phyloP scores from a whole-genome alignment of 2,797 vertebrate genomes.

The Tauraco hartlaubi region DNA sequence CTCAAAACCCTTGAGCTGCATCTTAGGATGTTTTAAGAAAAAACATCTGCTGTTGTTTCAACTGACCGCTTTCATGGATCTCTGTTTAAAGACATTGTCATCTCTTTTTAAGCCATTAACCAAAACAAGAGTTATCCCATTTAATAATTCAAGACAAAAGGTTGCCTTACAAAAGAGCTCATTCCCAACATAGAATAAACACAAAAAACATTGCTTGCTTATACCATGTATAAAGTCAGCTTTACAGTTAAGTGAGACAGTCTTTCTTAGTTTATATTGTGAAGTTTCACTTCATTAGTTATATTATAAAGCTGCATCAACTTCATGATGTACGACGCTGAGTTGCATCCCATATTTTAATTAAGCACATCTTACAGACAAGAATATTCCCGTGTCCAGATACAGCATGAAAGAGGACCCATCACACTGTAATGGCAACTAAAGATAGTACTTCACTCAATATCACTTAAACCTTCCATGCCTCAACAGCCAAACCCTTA shows the following conservation, averaged over 20 bases:
- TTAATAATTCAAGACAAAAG: background rate
- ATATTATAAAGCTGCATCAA: background rate
- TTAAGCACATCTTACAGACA: background rate
- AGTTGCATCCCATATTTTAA: background rate
- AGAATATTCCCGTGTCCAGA: background rate
- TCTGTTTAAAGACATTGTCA: background rate
- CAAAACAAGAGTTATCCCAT: background rate
- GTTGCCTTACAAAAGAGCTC: background rate
- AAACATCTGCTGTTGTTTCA: background rate
- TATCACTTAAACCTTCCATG: conserved; percentile 22
- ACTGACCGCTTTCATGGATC: background rate
- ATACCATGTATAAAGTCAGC: background rate
- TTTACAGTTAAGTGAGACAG: background rate
- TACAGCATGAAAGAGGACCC: background rate
- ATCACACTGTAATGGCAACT: conserved; percentile 19
- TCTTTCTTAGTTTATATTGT: background rate
- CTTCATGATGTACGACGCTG: background rate
- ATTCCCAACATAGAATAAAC: background rate
- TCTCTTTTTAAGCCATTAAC: background rate
- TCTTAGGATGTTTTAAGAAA: background rate
- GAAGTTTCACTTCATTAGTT: background rate
- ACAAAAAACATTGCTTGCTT: background rate
- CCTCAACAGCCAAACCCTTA: background rate
- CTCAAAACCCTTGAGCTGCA: background rate
- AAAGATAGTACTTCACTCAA: conserved; percentile 54